Evolutionary conservation across 1,140 invertebrate genomes (phyloP).

Genomic region (Fopius arisanus): DNA sequence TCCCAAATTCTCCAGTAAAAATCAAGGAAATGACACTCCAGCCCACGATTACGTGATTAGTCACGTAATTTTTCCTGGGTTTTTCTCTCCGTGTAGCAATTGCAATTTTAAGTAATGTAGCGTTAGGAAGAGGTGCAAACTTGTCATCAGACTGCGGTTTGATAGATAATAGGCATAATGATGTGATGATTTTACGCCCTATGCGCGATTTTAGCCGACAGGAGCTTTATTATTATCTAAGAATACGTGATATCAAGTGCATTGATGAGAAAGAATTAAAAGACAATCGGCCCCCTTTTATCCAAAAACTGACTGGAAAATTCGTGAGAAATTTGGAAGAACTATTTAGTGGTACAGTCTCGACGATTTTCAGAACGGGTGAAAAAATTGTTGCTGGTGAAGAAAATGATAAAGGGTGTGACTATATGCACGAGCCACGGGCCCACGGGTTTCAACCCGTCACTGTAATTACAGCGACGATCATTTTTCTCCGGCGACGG

Average conservation of each 20-base stretch:
- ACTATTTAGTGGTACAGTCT: slow-evolving; percentile 79
- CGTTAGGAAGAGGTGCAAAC: slow-evolving; percentile 78
- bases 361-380: slow-evolving; percentile 79
- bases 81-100: too few relatives aligned
- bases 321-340: slow-evolving; percentile 77
- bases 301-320: slow-evolving; percentile 73
- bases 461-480: too few relatives aligned
- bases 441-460: too few relatives aligned
- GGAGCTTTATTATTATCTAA: slow-evolving; percentile 75
- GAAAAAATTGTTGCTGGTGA: slow-evolving; percentile 68
- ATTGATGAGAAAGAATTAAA: slow-evolving; percentile 48
- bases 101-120: slow-evolving; percentile 73
- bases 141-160: slow-evolving; percentile 74
- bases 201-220: slow-evolving; percentile 77
- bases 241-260: slow-evolving; percentile 64
- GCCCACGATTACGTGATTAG: too few relatives aligned
- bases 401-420: not conserved
- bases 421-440: too few relatives aligned
- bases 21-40: too few relatives aligned
- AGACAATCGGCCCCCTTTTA: slow-evolving; percentile 51
- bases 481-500: too few relatives aligned
- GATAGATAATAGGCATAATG: slow-evolving; percentile 66
- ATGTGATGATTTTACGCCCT: slow-evolving; percentile 71
- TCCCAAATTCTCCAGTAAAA: too few relatives aligned
- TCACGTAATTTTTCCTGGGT: too few relatives aligned